These are phyloP conservation scores for Drosophila ficusphila DNA, from an alignment of 1,140 invertebrate genomes.

Conservation along the genomic window DNA sequence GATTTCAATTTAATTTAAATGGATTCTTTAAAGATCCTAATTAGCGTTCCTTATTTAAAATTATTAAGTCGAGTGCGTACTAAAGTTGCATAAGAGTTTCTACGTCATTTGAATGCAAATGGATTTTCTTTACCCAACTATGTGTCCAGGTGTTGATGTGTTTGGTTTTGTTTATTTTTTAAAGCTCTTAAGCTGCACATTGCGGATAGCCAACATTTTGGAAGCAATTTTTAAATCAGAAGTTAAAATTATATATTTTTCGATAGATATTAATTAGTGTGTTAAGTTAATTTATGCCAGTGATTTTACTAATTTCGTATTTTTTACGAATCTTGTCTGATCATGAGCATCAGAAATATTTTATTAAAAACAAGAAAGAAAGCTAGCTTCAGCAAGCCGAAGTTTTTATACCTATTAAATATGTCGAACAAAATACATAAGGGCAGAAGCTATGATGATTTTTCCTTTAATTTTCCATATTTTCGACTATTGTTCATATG, in stretches of 20 bases:
- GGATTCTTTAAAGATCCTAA: not conserved
- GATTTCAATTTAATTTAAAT: not conserved
- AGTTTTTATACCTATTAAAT: too few relatives aligned
- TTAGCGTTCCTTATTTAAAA: not conserved
- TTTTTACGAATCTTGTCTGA: not conserved
- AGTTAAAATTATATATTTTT: not conserved
- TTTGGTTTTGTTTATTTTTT: constrained; percentile 7
- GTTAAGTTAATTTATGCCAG: not conserved
- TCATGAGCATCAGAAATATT: too few relatives aligned
- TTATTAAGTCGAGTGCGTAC: not conserved
- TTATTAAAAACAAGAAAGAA: too few relatives aligned
- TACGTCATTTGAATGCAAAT: constrained; percentile 4
- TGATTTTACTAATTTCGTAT: not conserved
- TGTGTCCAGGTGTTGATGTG: constrained; percentile 7
- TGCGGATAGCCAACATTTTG: not conserved
- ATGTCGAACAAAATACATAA: too few relatives aligned
- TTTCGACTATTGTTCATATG: too few relatives aligned
- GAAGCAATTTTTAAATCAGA: not conserved
- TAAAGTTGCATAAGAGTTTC: not conserved
- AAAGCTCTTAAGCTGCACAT: not conserved
- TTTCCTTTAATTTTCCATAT: too few relatives aligned
- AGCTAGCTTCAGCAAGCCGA: too few relatives aligned
- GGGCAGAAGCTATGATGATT: too few relatives aligned
- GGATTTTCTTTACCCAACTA: not conserved
- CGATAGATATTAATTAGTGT: not conserved